Conservation (phyloP, 2,888 invertebrate genomes). For the Eulithis testata region DNA sequence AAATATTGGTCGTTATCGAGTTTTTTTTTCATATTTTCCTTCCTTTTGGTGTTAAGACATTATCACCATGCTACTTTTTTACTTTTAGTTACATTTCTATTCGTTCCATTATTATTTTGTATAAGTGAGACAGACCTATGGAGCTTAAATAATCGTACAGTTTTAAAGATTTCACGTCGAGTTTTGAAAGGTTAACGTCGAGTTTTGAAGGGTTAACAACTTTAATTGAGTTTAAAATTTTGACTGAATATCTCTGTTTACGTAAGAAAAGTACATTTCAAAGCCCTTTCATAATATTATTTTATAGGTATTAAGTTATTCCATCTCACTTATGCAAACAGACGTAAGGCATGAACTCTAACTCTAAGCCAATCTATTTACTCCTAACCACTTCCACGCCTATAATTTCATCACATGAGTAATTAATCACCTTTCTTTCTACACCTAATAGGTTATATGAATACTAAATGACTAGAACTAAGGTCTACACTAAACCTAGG, state of each 20-base stretch:
- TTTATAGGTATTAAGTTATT: background rate
- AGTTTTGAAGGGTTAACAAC: background rate
- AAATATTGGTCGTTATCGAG: slow-evolving; percentile 28
- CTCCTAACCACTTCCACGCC: slow-evolving; percentile 60
- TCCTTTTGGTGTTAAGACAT: slow-evolving; percentile 24
- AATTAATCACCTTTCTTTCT: slow-evolving; percentile 66
- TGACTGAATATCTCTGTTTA: background rate
- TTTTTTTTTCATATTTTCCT: slow-evolving; percentile 14
- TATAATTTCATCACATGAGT: slow-evolving; percentile 68
- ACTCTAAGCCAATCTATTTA: slow-evolving; percentile 39
- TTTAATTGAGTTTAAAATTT: too few species aligned
- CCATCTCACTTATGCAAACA: slow-evolving; percentile 51
- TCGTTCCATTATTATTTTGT: slow-evolving; percentile 13
- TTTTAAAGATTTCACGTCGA: background rate
- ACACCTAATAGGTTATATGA: slow-evolving; percentile 58
- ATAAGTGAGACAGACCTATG: slow-evolving; percentile 10
- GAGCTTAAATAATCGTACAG: background rate
- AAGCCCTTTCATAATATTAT: background rate
- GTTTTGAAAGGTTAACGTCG: background rate
- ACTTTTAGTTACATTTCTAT: slow-evolving; percentile 22
- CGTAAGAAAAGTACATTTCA: background rate
- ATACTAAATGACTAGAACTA: slow-evolving; percentile 52
- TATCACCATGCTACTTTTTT: slow-evolving; percentile 17
- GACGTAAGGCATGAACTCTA: slow-evolving; percentile 52
- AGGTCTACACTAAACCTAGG: slow-evolving; percentile 37